Base-by-base conservation (phyloP, 2,888 invertebrate genomes). In the Ochropleura plecta region DNA sequence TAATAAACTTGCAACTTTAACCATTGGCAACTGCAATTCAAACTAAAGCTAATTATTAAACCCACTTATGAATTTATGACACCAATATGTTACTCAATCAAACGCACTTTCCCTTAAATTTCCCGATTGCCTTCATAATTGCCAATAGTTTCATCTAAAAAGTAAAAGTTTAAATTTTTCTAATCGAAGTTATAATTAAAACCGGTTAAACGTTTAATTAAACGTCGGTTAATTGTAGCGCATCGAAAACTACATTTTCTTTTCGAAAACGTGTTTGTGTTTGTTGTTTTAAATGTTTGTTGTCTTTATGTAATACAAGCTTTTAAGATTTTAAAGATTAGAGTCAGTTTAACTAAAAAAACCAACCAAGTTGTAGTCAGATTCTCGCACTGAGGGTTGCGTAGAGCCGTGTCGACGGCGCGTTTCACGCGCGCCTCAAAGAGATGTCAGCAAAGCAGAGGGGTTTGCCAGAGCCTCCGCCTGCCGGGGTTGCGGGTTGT, bases 111-210 rank as follows among this genome's bases (percentile, higher is more conserved):
- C 86, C 81, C 67, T 69, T 70, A n/a, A 30, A 71, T 76, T 71
- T 72, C 30, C 82, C 70, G 59, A 78, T 66, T 64, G 73, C n/a
- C 60, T 59, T 60, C 20, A 51, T 83, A 82, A 86, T 82, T 86
- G 86, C 71, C 10, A 67, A 70, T 73, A 59, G 66, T 64, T 67
- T 72, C 49, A 75, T 18, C 8, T 48, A 57, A 78, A 79, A 86
- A 84, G 85, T 87, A 83, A 85, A 87, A 85, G 87, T 87, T 51
- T 42, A n/a, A 62, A 70, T 65, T 70, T 72, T 69, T 75, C 53
- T 73, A 79, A 75, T 72, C 67, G 55, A 67, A 69, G 71, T 68
- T 70, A 74, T 76, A 76, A 86, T 83, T 83, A 74, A 60, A 79
- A 78, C 85, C 70, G 73, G 86, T 75, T 63, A 51, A 66, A 63